These are phyloP conservation scores for Ptychochromis oligacanthus DNA, from an alignment of 2,113 vertebrate species.

Conservation along the genomic window DNA sequence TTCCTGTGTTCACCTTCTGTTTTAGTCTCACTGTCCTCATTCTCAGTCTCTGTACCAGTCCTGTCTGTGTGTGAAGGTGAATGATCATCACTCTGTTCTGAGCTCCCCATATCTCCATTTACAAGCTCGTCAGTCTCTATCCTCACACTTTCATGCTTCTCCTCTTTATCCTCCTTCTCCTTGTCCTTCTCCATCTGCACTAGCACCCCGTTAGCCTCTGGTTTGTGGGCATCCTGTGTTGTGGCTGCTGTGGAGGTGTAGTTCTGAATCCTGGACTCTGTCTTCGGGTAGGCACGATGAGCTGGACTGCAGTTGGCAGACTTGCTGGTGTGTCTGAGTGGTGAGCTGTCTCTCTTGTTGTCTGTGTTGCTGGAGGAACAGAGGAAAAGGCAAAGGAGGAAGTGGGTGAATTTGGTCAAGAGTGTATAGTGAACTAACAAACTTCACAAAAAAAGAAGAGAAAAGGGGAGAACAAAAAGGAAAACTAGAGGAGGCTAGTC, in stretches of 20 bases:
- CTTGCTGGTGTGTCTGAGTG: conserved; percentile 68
- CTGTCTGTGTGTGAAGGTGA: conserved; percentile 18
- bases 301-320: conserved; percentile 67
- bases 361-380: conserved; percentile 70
- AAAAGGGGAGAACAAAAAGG: not conserved
- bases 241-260: not conserved
- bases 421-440: not conserved
- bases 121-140: conserved; percentile 55
- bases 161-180: conserved; percentile 19
- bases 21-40: conserved; percentile 28
- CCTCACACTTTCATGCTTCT: conserved; percentile 17
- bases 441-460: not conserved
- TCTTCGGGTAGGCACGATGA: conserved; percentile 48
- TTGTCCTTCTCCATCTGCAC: conserved; percentile 67
- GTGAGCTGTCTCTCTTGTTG: conserved; percentile 66
- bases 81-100: conserved; percentile 33
- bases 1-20: conserved; percentile 27
- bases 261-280: conserved; percentile 42
- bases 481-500: not conserved
- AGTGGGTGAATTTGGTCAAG: conserved; percentile 25
- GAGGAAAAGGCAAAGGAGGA: conserved; percentile 51
- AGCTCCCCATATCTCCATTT: conserved; percentile 72
- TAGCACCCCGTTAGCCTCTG: conserved; percentile 71
- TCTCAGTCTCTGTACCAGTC: conserved; percentile 36
- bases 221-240: conserved; percentile 59